Conservation (phyloP, 2,888 invertebrate genomes). For the Drosophila quinaria region DNA sequence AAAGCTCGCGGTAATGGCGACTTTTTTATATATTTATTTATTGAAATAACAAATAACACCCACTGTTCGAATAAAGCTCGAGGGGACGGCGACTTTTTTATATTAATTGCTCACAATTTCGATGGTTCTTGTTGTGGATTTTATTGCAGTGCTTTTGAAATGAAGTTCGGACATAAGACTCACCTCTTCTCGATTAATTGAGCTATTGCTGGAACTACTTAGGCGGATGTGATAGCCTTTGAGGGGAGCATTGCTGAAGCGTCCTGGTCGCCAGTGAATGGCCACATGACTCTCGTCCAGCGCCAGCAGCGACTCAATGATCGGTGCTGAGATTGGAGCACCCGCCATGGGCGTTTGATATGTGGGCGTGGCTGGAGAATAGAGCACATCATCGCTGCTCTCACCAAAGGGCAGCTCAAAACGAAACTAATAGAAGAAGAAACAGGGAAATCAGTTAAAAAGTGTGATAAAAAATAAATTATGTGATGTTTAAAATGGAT, state of each 20-base stretch:
- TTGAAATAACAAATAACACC: no score
- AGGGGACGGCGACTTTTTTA: no score
- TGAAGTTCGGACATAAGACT: slow-evolving; percentile 2
- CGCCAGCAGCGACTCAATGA: slow-evolving; percentile 91
- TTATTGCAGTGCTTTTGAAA: no score
- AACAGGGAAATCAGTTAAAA: not conserved
- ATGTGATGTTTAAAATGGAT: no score
- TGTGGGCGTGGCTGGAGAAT: slow-evolving; percentile 91
- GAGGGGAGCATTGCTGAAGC: slow-evolving; percentile 94
- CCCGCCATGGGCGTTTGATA: slow-evolving; percentile 92
- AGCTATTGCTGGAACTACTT: slow-evolving; percentile 58
- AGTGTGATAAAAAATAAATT: not conserved
- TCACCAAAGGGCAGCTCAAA: slow-evolving; percentile 92
- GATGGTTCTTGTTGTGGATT: no score
- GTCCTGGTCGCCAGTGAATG: slow-evolving; percentile 95
- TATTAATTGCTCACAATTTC: no score
- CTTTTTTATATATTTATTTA: no score
- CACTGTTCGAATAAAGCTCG: no score
- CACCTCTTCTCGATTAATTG: slow-evolving; percentile 89
- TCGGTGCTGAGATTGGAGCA: slow-evolving; percentile 91
- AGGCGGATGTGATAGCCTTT: slow-evolving; percentile 91
- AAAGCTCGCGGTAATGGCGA: no score
- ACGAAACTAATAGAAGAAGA: slow-evolving; percentile 89
- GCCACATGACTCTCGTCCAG: slow-evolving; percentile 94
- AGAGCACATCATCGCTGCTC: slow-evolving; percentile 89